A percentile compares a stretch with the other conserved stretches of the same genome.
phyloP scores from a whole-genome alignment of 2,888 invertebrate species.

The Heliconius cydno region DNA sequence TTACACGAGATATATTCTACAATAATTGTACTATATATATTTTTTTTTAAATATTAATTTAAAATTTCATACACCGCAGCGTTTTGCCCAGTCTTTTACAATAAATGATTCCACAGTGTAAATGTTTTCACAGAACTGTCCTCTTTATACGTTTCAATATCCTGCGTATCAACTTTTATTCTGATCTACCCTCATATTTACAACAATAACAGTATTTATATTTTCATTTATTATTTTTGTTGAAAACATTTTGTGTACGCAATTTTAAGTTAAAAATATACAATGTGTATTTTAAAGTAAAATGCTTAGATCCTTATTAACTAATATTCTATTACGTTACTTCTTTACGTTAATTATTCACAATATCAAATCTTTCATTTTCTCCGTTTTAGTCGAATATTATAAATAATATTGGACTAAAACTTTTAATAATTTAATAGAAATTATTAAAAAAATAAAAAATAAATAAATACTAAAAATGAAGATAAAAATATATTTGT shows the following conservation, averaged over 20 bases:
- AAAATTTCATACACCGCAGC: neutral
- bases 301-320: neutral
- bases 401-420: no score
- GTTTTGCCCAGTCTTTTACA: neutral
- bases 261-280: neutral
- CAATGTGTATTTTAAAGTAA: no score
- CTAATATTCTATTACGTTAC: neutral
- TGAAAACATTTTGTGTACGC: neutral
- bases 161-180: neutral
- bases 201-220: conserved; percentile 2
- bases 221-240: neutral
- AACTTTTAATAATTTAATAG: no score
- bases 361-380: neutral
- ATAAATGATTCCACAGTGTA: neutral
- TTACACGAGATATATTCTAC: no score
- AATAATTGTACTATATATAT: neutral
- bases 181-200: neutral
- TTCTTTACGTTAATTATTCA: neutral
- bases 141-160: conserved; percentile 35
- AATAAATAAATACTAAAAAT: no score
- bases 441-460: no score
- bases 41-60: neutral
- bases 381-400: no score
- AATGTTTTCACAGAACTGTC: conserved; percentile 6
- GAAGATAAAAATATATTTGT: no score